Evolutionary conservation across 2,797 vertebrate genomes (phyloP).

Genomic region (Falco rusticolus): DNA sequence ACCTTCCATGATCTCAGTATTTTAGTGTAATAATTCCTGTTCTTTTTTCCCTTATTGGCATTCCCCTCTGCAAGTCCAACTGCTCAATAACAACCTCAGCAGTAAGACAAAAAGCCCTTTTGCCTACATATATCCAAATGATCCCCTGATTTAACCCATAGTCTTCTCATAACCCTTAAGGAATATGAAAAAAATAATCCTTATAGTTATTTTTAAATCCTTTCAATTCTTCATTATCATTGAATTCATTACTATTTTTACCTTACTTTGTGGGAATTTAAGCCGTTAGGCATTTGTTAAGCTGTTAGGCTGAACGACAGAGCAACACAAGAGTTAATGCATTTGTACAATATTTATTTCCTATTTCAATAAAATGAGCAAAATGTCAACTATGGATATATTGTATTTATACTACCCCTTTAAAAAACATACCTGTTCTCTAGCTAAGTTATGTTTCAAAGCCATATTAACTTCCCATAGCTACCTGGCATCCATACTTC

Average conservation of each 20-base stretch:
- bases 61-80: not conserved
- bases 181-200: not conserved
- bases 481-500: not conserved
- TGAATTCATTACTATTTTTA: not conserved
- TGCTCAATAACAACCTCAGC: not conserved
- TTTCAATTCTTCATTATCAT: not conserved
- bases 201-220: not conserved
- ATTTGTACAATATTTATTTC: not conserved
- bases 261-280: not conserved
- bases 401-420: not conserved
- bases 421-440: not conserved
- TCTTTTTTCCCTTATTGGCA: not conserved
- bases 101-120: not conserved
- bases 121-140: not conserved
- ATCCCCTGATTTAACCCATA: not conserved
- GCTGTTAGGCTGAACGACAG: not conserved
- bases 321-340: not conserved
- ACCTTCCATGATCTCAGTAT: not conserved
- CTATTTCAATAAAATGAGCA: not conserved
- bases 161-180: not conserved
- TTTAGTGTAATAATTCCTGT: not conserved
- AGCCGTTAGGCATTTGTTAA: not conserved
- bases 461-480: not conserved
- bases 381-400: not conserved
- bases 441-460: slow-evolving; percentile 1